Base-by-base conservation (phyloP, 2,113 vertebrate species). In the Uria aalge region DNA sequence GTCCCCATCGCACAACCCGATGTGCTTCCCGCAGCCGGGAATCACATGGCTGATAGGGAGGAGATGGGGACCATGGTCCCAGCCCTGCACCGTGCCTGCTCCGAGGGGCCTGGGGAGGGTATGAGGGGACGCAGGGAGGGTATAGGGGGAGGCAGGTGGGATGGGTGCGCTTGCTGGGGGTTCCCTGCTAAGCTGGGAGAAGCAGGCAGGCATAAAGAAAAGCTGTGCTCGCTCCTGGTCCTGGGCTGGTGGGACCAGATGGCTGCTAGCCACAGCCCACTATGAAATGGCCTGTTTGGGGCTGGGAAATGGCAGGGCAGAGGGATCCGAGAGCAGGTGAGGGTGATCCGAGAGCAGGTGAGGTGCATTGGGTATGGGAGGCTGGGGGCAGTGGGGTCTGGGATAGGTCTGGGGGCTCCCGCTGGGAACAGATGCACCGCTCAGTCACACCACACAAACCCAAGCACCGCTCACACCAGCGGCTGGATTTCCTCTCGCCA, bases 21-120 rank as follows among this genome's bases (percentile, higher is more conserved):
- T 0, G 0, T 3, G 2, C 5, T 77, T n/a, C 30, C 55, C 4
- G 1, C 15, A 38, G n/a, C n/a, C 0, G 3, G 62, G 17, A 55
- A 9, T 24, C 2, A 2, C 1, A 2, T 2, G 34, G 36, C 19
- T 60, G 14, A 48, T 8, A 6, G 23, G 36, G 41, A 60, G 4
- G 55, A 55, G 38, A 30, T 24, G 30, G 41, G 32, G 20, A 63
- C 29, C 53, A 7, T 0, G 0, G 21, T 22, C 15, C 38, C 18
- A 4, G 1, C 19, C 19, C 30, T n/a, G 64, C 34, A 1, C 30
- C 0, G 0, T 30, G 47, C 15, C 22, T 32, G 72, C 19, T 52
- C 40, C 0, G 0, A 13, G 66, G 36, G 22, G 14, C 12, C 43
- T 0, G 2, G 60, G 56, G 13, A 62, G 30, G 56, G 9, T 29